Conservation (phyloP, 2,113 vertebrate genomes). For the Pedetes capensis region DNA sequence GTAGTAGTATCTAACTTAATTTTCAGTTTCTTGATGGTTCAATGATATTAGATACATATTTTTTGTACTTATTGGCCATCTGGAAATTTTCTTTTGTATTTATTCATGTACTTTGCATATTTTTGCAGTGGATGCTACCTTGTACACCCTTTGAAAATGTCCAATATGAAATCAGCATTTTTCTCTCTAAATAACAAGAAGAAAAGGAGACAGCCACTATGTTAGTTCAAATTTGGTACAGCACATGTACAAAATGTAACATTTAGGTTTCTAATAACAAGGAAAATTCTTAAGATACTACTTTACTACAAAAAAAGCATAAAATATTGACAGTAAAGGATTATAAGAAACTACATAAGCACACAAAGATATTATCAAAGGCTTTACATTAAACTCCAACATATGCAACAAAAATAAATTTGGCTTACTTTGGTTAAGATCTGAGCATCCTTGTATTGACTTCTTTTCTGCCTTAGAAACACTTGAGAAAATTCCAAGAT, state of each 20-base stretch:
- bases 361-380: neutral
- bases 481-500: neutral
- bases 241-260: neutral
- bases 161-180: neutral
- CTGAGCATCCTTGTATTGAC: neutral
- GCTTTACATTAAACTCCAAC: neutral
- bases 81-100: neutral
- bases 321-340: neutral
- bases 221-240: neutral
- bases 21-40: neutral
- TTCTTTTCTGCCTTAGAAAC: neutral
- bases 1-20: neutral
- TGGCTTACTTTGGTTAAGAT: neutral
- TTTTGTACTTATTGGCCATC: neutral
- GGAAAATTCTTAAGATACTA: neutral
- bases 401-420: neutral
- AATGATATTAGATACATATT: neutral
- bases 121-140: neutral
- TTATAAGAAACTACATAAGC: neutral
- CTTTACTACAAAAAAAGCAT: neutral
- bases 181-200: neutral
- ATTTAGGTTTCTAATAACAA: neutral
- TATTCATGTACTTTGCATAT: neutral
- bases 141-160: neutral
- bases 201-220: neutral